Conservation (phyloP, 1,140 invertebrate species). For the Rhyzopertha dominica region DNA sequence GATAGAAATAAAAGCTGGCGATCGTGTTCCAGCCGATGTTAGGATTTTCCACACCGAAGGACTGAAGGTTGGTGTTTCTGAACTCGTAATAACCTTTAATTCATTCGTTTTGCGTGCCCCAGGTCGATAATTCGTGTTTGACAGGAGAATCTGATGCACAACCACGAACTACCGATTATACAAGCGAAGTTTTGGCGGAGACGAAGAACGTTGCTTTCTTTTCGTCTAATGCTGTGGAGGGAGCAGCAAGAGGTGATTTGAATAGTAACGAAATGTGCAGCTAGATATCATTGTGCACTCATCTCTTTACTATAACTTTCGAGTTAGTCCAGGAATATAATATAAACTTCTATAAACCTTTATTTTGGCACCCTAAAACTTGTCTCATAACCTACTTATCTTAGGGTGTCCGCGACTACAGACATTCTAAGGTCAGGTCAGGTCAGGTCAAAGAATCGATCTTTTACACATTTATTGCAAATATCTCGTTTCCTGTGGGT, state of each 20-base stretch:
- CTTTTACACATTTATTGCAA: too few relatives aligned
- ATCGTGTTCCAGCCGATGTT: constrained; percentile 71
- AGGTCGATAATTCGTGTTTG: constrained; percentile 58
- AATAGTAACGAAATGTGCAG: too few relatives aligned
- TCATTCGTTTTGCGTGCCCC: constrained; percentile 31
- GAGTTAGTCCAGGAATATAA: too few relatives aligned
- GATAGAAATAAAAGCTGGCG: constrained; percentile 68
- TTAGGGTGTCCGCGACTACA: too few relatives aligned
- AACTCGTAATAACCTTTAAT: background rate
- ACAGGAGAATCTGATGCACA: constrained; percentile 76
- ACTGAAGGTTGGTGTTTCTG: constrained; percentile 41
- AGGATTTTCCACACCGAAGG: constrained; percentile 62
- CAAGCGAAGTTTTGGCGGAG: constrained; percentile 66
- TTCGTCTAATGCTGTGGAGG: constrained; percentile 75
- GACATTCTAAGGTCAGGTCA: too few relatives aligned
- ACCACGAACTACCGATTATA: constrained; percentile 54
- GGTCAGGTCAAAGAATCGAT: too few relatives aligned
- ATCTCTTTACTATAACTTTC: too few relatives aligned
- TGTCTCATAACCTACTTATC: too few relatives aligned
- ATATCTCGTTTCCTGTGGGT: too few relatives aligned
- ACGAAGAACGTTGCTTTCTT: constrained; percentile 75
- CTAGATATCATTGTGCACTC: too few relatives aligned
- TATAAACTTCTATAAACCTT: too few relatives aligned
- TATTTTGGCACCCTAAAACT: too few relatives aligned
- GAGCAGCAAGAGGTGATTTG: constrained; percentile 56